phyloP scores from a whole-genome alignment of 2,797 vertebrate species.

The Chromis chromis region DNA sequence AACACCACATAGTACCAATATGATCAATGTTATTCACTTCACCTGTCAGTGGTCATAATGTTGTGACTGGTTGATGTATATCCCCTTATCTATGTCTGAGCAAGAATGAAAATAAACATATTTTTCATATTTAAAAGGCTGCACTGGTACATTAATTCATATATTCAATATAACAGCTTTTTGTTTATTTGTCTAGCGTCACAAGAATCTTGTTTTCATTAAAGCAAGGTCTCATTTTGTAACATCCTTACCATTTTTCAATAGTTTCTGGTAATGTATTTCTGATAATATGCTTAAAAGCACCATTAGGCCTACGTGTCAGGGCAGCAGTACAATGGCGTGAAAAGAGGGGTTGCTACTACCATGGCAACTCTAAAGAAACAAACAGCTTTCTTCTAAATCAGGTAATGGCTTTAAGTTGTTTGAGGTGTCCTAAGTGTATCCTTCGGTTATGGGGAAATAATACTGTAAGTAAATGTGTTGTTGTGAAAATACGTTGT shows the following conservation, averaged over 20 bases:
- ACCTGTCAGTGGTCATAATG: too few species aligned
- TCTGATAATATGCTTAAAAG: constrained; percentile 4
- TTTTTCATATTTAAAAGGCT: too few species aligned
- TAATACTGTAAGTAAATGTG: not conserved
- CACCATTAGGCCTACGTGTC: not conserved
- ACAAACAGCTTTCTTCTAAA: not conserved
- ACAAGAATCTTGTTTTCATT: too few species aligned
- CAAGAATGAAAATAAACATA: too few species aligned
- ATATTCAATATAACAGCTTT: too few species aligned
- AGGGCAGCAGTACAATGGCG: not conserved
- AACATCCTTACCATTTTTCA: not conserved
- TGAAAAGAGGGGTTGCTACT: not conserved
- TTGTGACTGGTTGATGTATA: not conserved
- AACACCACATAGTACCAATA: too few species aligned
- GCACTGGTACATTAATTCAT: too few species aligned
- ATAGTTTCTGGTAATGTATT: not conserved
- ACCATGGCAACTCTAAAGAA: too few species aligned
- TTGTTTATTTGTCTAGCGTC: too few species aligned
- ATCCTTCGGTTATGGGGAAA: not conserved
- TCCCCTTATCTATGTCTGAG: not conserved
- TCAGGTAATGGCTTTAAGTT: not conserved
- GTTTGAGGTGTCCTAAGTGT: constrained; percentile 5
- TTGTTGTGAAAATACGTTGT: not conserved
- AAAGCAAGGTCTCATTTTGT: too few species aligned
- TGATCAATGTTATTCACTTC: too few species aligned